phyloP scores from a whole-genome alignment of 2,113 vertebrate species.

The Brachyhypopomus occidentalis region DNA sequence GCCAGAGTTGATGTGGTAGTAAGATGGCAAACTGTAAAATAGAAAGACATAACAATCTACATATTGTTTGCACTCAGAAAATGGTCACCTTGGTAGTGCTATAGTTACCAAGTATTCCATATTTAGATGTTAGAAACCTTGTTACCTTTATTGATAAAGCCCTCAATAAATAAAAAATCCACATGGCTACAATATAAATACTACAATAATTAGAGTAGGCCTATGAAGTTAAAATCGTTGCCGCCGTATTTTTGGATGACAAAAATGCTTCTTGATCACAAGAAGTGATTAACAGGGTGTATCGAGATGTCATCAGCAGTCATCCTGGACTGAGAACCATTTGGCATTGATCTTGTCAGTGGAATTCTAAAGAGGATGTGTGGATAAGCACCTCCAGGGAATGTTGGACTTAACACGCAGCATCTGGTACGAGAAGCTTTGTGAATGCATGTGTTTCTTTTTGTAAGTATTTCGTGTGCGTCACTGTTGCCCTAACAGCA shows the following conservation, averaged over 20 bases:
- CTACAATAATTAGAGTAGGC: no score
- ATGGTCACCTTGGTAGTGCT: background rate
- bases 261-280: no score
- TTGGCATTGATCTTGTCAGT: background rate
- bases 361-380: background rate
- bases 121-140: background rate
- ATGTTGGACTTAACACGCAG: background rate
- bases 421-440: background rate
- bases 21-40: background rate
- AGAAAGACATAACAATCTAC: background rate
- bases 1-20: background rate
- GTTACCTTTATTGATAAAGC: background rate
- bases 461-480: slow-evolving; percentile 6
- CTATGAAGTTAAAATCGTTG: background rate
- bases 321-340: background rate
- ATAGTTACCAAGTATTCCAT: background rate
- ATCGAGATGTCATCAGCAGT: background rate
- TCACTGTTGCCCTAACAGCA: slow-evolving; percentile 9
- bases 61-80: background rate
- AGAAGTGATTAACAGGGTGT: no score
- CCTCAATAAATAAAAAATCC: background rate
- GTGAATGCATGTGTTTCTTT: background rate
- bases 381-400: slow-evolving; percentile 4
- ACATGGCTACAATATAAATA: no score
- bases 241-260: background rate